These are phyloP conservation scores for Stenchaetothrips biformis DNA, from an alignment of 2,888 invertebrate species.

Conservation along the genomic window DNA sequence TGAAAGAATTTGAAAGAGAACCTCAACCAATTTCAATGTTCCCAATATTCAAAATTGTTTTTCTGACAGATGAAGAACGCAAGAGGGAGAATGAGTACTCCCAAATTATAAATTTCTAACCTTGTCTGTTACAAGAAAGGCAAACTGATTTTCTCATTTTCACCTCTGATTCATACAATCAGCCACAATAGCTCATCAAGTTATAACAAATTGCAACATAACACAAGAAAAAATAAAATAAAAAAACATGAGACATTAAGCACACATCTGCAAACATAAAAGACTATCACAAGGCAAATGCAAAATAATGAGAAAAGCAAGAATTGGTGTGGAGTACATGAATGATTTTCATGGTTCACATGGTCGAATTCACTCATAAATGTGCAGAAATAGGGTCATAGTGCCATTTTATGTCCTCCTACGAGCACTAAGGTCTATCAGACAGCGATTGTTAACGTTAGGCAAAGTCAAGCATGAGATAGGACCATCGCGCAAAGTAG, in stretches of 20 bases:
- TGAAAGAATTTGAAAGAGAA: background rate
- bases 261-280: conserved; percentile 21
- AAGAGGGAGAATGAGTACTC: background rate
- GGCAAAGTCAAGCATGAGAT: conserved; percentile 5
- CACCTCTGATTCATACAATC: conserved; percentile 2
- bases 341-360: conserved; percentile 10
- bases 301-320: conserved; percentile 11
- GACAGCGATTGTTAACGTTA: background rate
- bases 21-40: background rate
- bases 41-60: background rate
- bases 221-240: conserved; percentile 2
- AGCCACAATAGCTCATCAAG: background rate
- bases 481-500: background rate
- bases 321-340: background rate
- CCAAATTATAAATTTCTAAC: background rate
- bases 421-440: background rate
- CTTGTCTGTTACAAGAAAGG: conserved; percentile 6
- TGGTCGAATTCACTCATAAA: background rate
- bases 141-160: background rate
- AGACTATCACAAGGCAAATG: conserved; percentile 23
- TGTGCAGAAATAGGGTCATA: background rate
- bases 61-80: background rate
- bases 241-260: conserved; percentile 7
- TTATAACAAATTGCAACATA: conserved; percentile 9
- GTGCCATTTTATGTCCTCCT: background rate